Base-by-base conservation (phyloP, 2,113 vertebrate species). In the Limnothrissa miodon region DNA sequence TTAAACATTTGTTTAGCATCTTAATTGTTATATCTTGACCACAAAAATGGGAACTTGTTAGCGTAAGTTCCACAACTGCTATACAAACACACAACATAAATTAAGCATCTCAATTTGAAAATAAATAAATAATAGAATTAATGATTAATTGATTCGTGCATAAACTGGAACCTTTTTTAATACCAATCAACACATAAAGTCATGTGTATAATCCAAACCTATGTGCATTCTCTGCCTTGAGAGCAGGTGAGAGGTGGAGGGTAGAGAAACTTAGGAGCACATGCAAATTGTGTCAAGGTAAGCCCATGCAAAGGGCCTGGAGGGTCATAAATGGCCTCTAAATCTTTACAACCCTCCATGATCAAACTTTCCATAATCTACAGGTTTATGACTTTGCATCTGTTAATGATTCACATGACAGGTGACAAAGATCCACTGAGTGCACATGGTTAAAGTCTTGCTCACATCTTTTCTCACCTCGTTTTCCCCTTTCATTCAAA, bases 381-480 rank as follows among this genome's bases (percentile, higher is more conserved):
- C 51, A 59, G 36, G 70, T 87, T 89, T 89, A 89, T 66, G 53
- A 56, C 88, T 79, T 83, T 59, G 62, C 83, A 84, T 79, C 56
- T 56, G 88, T 86, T 83, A 89, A 89, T 87, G 78, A 89, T 86
- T 89, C 70, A 82, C 62, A 45, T 39, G 48, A 81, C 85, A 89
- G 88, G 84, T 86, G 86, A 89, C 84, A 80, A 70, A 46, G 80
- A 85, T 45, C 39, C 86, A 80, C 59, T 23, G 66, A 62, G 78
- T 81, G 48, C 39, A 79, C 56, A 66, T 74, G 42, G 59, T 36
- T 25, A 39, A 66, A 82, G 78, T 46, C 39, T 62, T 21, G 17
- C 53, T 39, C 66, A 74, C 66, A 74, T 33, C 29, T 15, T 74
- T 33, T 36, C 66, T 74, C 25, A 33, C 33, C 66, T 74, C 33